Conservation (phyloP, 2,888 invertebrate species). For the Peribatodes rhomboidaria region DNA sequence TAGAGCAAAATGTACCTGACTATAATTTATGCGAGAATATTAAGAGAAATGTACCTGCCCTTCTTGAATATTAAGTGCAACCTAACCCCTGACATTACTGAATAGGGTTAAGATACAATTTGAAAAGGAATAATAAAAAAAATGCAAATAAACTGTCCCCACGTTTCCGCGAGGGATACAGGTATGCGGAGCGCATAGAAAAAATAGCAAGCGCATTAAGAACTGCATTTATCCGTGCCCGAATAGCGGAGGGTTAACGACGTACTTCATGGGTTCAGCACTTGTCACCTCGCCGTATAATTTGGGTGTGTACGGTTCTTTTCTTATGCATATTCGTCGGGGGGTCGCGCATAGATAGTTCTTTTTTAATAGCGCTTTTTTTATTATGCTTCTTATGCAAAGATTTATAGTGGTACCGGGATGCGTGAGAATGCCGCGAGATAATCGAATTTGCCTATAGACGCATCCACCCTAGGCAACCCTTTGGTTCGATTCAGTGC, state of each 20-base stretch:
- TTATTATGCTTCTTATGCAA: conserved; percentile 80
- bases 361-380: conserved; percentile 84
- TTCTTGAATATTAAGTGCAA: conserved; percentile 87
- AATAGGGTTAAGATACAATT: conserved; percentile 86
- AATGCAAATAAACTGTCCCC: conserved; percentile 87
- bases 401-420: conserved; percentile 81
- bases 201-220: conserved; percentile 78
- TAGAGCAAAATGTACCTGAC: conserved; percentile 86
- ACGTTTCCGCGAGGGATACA: conserved; percentile 74
- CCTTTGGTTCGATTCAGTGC: conserved; percentile 69
- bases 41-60: conserved; percentile 87
- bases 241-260: conserved; percentile 50
- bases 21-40: conserved; percentile 87
- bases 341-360: conserved; percentile 82
- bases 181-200: conserved; percentile 69
- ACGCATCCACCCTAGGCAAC: conserved; percentile 78
- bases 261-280: conserved; percentile 71
- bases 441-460: conserved; percentile 87
- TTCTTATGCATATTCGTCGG: conserved; percentile 82
- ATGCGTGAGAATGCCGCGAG: conserved; percentile 83
- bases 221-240: conserved; percentile 60
- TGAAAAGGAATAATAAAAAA: conserved; percentile 83
- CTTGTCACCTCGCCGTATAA: conserved; percentile 85
- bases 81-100: conserved; percentile 86
- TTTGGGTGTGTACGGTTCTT: conserved; percentile 79